A percentile compares a stretch with the other conserved stretches of the same genome.
Evolutionary conservation across 2,797 vertebrate species (phyloP).

Genomic region (Arremon brunneinucha): DNA sequence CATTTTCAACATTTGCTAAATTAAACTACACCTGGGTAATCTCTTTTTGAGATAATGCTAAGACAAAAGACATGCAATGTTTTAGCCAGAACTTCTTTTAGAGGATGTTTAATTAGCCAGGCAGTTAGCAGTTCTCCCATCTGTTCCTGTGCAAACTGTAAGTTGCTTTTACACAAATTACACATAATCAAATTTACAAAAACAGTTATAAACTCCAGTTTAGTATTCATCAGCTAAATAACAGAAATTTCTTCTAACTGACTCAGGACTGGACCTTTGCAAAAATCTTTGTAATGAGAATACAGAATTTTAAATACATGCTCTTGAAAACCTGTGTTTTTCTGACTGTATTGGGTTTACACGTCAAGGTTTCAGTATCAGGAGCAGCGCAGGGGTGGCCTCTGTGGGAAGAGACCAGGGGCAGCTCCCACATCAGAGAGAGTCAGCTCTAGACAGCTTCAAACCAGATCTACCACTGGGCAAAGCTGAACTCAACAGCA

Average conservation of each 20-base stretch:
- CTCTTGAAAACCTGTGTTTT: not conserved
- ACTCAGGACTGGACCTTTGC: not conserved
- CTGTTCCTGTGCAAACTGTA: conserved; percentile 32
- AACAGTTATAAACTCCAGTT: not conserved
- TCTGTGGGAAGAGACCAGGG: not conserved
- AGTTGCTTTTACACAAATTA: conserved; percentile 12
- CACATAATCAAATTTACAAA: not conserved
- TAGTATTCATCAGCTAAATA: not conserved
- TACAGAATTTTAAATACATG: not conserved
- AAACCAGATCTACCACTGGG: not conserved
- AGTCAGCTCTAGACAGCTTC: not conserved
- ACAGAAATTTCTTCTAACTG: not conserved
- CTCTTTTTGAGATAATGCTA: not conserved
- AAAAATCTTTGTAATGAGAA: not conserved
- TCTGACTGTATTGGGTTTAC: not conserved
- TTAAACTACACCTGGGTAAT: conserved; percentile 1
- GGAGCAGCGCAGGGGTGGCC: not conserved
- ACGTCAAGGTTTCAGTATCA: not conserved
- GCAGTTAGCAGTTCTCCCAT: conserved; percentile 31
- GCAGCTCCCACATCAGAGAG: not conserved
- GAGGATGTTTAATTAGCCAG: conserved; percentile 23
- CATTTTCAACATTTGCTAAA: not conserved
- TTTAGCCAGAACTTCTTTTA: not conserved
- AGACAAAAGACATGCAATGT: not conserved
- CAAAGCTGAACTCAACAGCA: not conserved